Base-by-base conservation (phyloP, 2,797 vertebrate species). In the Leontocebus nigricollis region DNA sequence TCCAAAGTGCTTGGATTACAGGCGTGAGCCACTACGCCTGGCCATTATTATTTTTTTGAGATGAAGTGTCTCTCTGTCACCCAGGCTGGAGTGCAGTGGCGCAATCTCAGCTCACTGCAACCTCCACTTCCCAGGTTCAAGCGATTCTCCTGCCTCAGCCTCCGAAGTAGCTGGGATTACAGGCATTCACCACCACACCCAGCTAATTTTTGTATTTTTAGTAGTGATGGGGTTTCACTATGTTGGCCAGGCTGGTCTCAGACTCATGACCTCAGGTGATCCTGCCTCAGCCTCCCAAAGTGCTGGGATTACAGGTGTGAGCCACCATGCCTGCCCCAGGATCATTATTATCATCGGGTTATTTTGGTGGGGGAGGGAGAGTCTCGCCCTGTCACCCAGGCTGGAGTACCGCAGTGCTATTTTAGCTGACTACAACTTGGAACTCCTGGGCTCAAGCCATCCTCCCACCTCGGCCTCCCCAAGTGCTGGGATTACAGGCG, bases 171-270 rank as follows among this genome's bases (percentile, higher is more conserved):
- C n/a, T 39, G n/a, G 17, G 17, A 72, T 72, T 36, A 39, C 8
- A 72, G n/a, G n/a, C 10, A 5, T 22, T 2, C 0, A n/a, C 67
- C n/a, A 72, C n/a, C n/a, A 41, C 1, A 1, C 73, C 73, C 1
- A 2, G 24, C 24, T 67, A 9, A n/a, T 67, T 67, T 67, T 67
- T 67, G 33, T 67, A n/a, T n/a, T 19, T 67, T n/a, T 67, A n/a
- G 33, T 67, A 67, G 64, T n/a, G 33, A 67, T 33, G 33, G 30
- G 7, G 33, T 67, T 67, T 67, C 33, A n/a, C 33, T 33, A 67
- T 67, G 33, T 67, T 67, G 33, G 61, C 33, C 64, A 67, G 64
- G 64, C 64, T 67, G 15, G 33, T 67, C 64, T n/a, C 33, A 17
- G 33, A 67, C 33, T n/a, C 64, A 33, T 19, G 64, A 67, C 64